Evolutionary conservation across 2,797 vertebrate genomes (phyloP), one percentile per base, ranked within the genome.

Genomic region (Pseudomugil tenellus): DNA sequence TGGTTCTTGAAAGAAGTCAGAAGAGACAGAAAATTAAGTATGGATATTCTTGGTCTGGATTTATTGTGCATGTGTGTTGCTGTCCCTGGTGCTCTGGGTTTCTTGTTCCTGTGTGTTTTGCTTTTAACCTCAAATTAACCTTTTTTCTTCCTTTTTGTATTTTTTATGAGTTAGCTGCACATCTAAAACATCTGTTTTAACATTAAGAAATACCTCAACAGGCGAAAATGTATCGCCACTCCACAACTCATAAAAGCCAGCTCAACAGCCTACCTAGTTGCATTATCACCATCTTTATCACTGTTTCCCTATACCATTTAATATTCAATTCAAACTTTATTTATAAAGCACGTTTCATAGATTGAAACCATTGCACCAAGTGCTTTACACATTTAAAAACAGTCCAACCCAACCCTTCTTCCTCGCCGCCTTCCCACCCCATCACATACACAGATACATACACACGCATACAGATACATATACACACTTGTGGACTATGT

Each of bases 81-180:
- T 84, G 72, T 80, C 74, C 77, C 9, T 81, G 74, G 77, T 88
- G 63, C 79, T 23, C 46, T 23, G 10, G 21, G 12, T 23, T 8
- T 23, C 12, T 49, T 49, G 13, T 43, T 6, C 9, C n/a, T 25
- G 1, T 4, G 10, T 23, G 21, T 49, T 12, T 49, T 49, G 2
- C 11, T 49, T 49, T 49, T 25, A 49, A 23, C 21, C 21, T 49
- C 21, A 23, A 23, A 49, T 49, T 49, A 4, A 12, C 11, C 0
- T 3, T 12, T 49, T 12, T n/a, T n/a, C n/a, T n/a, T n/a, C n/a
- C n/a, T n/a, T n/a, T n/a, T n/a, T n/a, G n/a, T n/a, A n/a, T n/a
- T n/a, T n/a, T n/a, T n/a, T n/a, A n/a, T 52, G 49, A 14, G 17
- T 16, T 14, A 52, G 1, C 0, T 14, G 16, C 6, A 13, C 13